Evolutionary conservation across 2,888 invertebrate genomes (phyloP).

Genomic region (Cylloceria caligata): DNA sequence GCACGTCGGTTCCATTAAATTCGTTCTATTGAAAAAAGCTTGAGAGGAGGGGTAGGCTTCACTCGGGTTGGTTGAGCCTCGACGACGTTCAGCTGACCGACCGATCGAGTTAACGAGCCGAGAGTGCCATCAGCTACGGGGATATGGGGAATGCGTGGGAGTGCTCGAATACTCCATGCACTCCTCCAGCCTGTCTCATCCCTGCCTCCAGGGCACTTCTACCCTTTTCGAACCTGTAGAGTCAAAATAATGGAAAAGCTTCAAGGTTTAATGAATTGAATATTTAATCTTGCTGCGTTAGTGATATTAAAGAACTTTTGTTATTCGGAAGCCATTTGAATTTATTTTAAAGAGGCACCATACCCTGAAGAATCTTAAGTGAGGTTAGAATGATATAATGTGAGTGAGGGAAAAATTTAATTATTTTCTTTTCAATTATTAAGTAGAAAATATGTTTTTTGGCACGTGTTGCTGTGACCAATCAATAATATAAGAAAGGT

Average conservation of each 20-base stretch:
- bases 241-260: conserved; percentile 28
- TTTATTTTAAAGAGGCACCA: no score
- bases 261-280: conserved; percentile 14
- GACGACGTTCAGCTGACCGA: conserved; percentile 43
- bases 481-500: no score
- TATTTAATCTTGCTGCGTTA: background rate
- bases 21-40: conserved; percentile 57
- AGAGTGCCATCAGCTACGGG: conserved; percentile 52
- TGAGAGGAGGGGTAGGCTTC: conserved; percentile 7
- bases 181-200: background rate
- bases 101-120: conserved; percentile 63
- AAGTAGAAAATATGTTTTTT: no score
- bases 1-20: conserved; percentile 68
- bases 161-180: conserved; percentile 6
- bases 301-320: background rate
- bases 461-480: no score
- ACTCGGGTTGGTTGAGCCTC: conserved; percentile 11
- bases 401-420: no score
- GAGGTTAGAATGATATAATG: no score
- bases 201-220: background rate
- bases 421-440: no score
- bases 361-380: no score
- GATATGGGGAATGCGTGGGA: conserved; percentile 8
- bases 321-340: no score
- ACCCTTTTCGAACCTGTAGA: background rate